Evolutionary conservation across 2,888 invertebrate species (phyloP).

Genomic region (Villa cingulata): DNA sequence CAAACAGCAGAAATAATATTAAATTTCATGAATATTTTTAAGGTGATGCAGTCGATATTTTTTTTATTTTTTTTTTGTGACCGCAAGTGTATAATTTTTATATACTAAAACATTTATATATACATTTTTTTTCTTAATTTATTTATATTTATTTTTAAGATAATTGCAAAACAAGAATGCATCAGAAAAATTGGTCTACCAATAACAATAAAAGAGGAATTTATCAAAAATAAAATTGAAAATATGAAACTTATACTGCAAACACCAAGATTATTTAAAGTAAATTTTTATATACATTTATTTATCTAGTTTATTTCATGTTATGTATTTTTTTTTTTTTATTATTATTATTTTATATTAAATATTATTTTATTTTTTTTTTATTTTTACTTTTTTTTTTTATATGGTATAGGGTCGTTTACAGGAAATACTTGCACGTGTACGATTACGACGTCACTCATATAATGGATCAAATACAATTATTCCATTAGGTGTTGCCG

Average conservation of each 20-base stretch:
- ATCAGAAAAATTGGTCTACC: conserved; percentile 77
- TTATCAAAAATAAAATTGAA: conserved; percentile 73
- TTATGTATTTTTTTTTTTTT: too few relatives aligned
- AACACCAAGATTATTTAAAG: conserved; percentile 85
- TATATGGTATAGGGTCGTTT: conserved; percentile 76
- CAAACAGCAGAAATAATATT: too few relatives aligned
- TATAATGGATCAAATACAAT: too few relatives aligned
- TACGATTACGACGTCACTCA: conserved; percentile 51
- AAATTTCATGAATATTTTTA: too few relatives aligned
- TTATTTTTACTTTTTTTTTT: conserved; percentile 4
- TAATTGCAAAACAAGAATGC: conserved; percentile 77
- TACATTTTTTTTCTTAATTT: not conserved
- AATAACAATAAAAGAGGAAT: conserved; percentile 80
- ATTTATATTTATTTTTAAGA: conserved; percentile 37
- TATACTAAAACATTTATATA: too few relatives aligned
- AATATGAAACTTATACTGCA: conserved; percentile 75
- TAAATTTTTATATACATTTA: conserved; percentile 23
- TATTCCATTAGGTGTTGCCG: conserved; percentile 43
- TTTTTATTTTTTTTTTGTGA: not conserved
- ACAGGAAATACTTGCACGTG: conserved; percentile 79
- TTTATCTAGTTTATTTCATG: not conserved
- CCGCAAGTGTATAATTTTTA: too few relatives aligned
- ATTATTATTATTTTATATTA: too few relatives aligned
- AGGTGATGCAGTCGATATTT: too few relatives aligned
- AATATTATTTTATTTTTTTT: not conserved